Evolutionary conservation across 1,140 invertebrate species (phyloP).

Genomic region (Papilio xuthus): DNA sequence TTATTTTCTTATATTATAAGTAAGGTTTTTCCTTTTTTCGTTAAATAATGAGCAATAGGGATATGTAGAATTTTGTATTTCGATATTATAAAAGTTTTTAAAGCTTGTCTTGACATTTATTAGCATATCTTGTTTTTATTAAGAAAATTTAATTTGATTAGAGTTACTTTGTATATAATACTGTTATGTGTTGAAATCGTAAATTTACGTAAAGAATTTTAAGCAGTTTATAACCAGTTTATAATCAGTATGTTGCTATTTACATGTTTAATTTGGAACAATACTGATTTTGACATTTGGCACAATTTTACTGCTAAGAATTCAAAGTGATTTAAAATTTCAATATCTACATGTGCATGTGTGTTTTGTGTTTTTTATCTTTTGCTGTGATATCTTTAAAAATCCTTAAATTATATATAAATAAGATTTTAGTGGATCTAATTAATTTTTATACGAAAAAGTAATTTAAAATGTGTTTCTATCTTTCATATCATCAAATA

Average conservation of each 20-base stretch:
- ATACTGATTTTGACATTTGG: background rate
- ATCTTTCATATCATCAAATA: constrained; percentile 31
- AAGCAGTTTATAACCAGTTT: constrained; percentile 1
- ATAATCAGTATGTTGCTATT: background rate
- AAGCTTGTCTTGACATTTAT: background rate
- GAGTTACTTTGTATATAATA: background rate
- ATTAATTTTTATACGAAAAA: background rate
- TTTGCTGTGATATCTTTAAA: constrained; percentile 47
- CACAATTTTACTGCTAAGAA: background rate
- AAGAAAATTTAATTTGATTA: background rate
- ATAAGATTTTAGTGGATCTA: constrained; percentile 21
- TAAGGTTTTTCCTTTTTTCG: background rate
- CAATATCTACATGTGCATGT: constrained; percentile 54
- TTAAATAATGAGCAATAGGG: background rate
- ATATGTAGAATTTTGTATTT: background rate
- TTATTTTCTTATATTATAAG: background rate
- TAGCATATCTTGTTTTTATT: background rate
- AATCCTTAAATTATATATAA: constrained; percentile 45
- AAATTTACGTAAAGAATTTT: constrained; percentile 3
- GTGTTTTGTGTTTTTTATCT: constrained; percentile 55
- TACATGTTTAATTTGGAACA: background rate
- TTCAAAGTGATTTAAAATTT: background rate
- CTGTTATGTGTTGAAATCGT: background rate
- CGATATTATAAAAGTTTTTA: background rate
- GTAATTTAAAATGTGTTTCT: background rate